Evolutionary conservation across 2,888 invertebrate species (phyloP), one percentile per base, ranked within the genome.

Genomic region (Bombylius discolor): DNA sequence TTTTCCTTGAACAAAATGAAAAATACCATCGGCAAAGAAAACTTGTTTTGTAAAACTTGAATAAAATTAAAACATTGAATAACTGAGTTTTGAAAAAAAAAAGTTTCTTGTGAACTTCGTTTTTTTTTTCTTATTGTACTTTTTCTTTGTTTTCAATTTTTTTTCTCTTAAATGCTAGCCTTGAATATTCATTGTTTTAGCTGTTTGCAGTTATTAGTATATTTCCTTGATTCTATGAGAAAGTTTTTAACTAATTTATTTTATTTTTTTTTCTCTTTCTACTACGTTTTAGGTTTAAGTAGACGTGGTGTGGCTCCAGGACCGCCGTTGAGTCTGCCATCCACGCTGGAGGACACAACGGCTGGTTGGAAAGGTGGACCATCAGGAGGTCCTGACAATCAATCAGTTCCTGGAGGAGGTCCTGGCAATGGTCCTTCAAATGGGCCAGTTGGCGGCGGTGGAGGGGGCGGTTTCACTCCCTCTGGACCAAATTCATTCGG

Each of bases 291-390:
- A 87, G 89, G 88, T 81, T 87, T 88, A 82, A 88, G 87, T 81
- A 84, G 89, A 80, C 85, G 87, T 76, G 85, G 70, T 62, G 68
- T 72, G 57, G 70, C 70, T 65, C 63, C 72, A 59, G 72, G 72
- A 70, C 79, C 80, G 69, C 78, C 80, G 74, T 78, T 80, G 76
- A 79, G 79, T 76, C 78, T 81, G 76, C 80, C 84, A 73, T 80
- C 83, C 77, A 82, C 83, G 73, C 83, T 85, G 81, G 85, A 85
- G 78, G 85, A 85, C 77, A 81, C 82, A 69, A 77, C 81, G 71
- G 79, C 81, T 69, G 84, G 83, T 76, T 89, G 89, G 89, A 89
- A 89, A 81, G 84, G 82, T 64, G 76, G 74, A 68, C 68, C 71
- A 68, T 80, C 87, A 69, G 89, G 89, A 61, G 88, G 89, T 67